Conservation (phyloP, 2,888 invertebrate genomes). For the Nemapogon koenigi region DNA sequence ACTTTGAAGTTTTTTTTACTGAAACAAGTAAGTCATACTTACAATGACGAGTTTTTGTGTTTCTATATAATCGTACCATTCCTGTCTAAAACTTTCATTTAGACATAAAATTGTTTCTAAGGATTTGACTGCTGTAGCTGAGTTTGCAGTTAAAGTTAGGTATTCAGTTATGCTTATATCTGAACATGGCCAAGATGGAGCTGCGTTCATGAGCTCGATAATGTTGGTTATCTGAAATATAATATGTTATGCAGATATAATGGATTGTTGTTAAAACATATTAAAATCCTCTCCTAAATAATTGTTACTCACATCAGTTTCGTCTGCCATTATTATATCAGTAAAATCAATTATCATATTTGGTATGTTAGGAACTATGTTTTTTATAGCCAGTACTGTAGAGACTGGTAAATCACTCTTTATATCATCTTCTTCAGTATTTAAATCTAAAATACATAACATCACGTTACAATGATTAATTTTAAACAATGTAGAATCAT, state of each 20-base stretch:
- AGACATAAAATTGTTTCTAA: slow-evolving; percentile 55
- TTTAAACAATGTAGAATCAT: not conserved
- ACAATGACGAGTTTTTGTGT: slow-evolving; percentile 29
- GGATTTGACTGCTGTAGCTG: slow-evolving; percentile 37
- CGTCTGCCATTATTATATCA: slow-evolving; percentile 28
- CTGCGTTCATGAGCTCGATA: slow-evolving; percentile 38
- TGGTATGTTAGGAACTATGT: slow-evolving; percentile 32
- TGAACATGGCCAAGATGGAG: slow-evolving; percentile 58
- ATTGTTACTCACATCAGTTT: slow-evolving; percentile 33
- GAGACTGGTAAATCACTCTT: slow-evolving; percentile 24
- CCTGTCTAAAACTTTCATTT: slow-evolving; percentile 33
- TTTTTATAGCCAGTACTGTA: slow-evolving; percentile 24
- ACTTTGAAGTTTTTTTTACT: not conserved
- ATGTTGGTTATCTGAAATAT: slow-evolving; percentile 39
- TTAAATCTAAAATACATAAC: slow-evolving; percentile 1
- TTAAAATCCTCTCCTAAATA: not conserved
- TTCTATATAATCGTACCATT: slow-evolving; percentile 45
- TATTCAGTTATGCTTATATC: slow-evolving; percentile 34
- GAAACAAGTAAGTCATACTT: too few relatives aligned
- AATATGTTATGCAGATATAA: not conserved
- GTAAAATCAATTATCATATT: slow-evolving; percentile 31
- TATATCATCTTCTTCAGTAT: not conserved
- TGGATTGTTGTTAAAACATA: not conserved
- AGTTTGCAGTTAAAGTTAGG: slow-evolving; percentile 27
- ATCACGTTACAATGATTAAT: not conserved